Percentiles rank a stretch among this genome's conserved stretches.
These are phyloP conservation scores for Platysternon megacephalum DNA, from an alignment of 2,113 vertebrate species.

Conservation along the genomic window DNA sequence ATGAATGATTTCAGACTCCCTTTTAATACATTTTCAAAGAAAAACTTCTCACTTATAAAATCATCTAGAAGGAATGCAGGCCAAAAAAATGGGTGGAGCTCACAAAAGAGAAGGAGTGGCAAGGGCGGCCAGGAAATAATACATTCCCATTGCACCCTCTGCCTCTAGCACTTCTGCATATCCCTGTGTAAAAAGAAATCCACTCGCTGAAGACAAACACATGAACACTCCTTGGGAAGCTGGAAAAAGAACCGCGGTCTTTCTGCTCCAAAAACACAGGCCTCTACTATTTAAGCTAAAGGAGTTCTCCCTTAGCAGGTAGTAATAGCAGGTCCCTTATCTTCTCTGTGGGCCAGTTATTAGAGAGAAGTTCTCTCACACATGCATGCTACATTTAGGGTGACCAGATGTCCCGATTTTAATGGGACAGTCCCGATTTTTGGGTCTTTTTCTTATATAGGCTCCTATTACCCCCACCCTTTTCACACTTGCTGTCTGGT, in stretches of 20 bases:
- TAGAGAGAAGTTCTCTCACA: background rate
- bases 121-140: background rate
- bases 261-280: background rate
- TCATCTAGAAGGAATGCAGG: background rate
- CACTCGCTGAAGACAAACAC: background rate
- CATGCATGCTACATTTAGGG: background rate
- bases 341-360: background rate
- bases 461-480: too few relatives aligned
- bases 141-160: background rate
- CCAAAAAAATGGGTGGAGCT: accelerated
- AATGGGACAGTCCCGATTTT: too few relatives aligned
- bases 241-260: background rate
- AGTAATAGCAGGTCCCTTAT: background rate
- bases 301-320: background rate
- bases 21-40: background rate
- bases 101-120: background rate
- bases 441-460: too few relatives aligned
- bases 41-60: background rate
- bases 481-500: too few relatives aligned
- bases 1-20: background rate
- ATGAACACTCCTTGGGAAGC: background rate
- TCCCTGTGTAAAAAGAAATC: background rate
- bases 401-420: too few relatives aligned
- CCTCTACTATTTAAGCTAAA: background rate
- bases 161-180: background rate